Evolutionary conservation across 2,797 vertebrate genomes (phyloP), one percentile per base, ranked within the genome.

Genomic region (Phataginus tricuspis): DNA sequence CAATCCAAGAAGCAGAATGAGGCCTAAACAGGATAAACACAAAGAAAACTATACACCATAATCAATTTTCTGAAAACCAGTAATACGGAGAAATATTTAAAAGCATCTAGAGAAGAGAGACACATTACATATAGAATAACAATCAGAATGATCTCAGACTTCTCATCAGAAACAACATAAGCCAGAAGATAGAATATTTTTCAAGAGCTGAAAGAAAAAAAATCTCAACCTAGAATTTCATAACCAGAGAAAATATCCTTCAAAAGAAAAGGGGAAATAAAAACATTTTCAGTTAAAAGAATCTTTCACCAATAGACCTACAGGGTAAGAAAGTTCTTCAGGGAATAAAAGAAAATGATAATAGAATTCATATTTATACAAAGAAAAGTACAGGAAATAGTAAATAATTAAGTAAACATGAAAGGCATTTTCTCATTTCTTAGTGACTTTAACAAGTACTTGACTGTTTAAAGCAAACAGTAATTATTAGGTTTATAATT

Each of bases 311-410:
- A 71, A 94, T 0, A 80, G 5, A 85, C 6, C 16, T 83, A 72
- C 14, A 59, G 63, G 12, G 12, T n/a, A 88, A 90, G 13, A 12
- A 95, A 90, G 4, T 19, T 94, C 53, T 92, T 94, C 37, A 71
- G 10, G 29, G 7, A 95, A 84, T 59, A 74, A 84, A 45, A 55
- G 14, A 85, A 90, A 97, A 85, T 25, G 27, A 45, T 55, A 72
- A 95, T 1, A n/a, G 49, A 92, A 94, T 61, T 92, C 27, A 53
- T 49, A 87, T 84, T 78, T 92, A 92, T 23, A 82, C 4, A 55
- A 85, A 82, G 59, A 18, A 80, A 95, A 91, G 11, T 15, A 90
- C 19, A 74, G 31, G 27, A 86, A 94, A 77, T 14, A 1, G 23
- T 77, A 86, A 72, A 39, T 71, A 61, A 15, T 6, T 51, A 12